Conservation (phyloP, 1,140 invertebrate genomes). For the Calephelis nemesis region DNA sequence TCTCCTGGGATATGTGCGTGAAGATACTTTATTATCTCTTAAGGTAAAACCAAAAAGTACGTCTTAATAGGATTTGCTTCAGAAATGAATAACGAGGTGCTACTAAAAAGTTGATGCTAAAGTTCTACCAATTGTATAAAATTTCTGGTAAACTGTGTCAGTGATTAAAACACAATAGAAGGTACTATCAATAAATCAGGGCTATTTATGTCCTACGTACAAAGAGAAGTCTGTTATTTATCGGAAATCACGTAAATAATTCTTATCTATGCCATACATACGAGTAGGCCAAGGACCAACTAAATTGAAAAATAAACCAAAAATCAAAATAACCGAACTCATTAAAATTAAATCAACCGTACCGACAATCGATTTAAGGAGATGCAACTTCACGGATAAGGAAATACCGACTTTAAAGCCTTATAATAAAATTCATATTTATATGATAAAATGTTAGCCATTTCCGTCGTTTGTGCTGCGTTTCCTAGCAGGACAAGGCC, state of each 20-base stretch:
- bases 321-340: slow-evolving; percentile 29
- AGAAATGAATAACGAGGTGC: too few species aligned
- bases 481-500: slow-evolving; percentile 61
- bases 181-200: neutral
- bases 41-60: too few species aligned
- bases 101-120: too few species aligned
- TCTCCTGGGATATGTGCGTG: too few species aligned
- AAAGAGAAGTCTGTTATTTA: slow-evolving; percentile 1
- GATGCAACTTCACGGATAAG: slow-evolving; percentile 37
- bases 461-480: slow-evolving; percentile 69
- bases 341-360: slow-evolving; percentile 44
- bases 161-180: too few species aligned
- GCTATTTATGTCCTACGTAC: neutral
- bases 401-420: slow-evolving; percentile 30
- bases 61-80: too few species aligned
- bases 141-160: too few species aligned
- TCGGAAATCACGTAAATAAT: neutral
- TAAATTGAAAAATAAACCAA: slow-evolving; percentile 27
- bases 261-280: slow-evolving; percentile 17
- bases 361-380: slow-evolving; percentile 41
- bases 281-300: slow-evolving; percentile 30
- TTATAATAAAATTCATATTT: slow-evolving; percentile 53
- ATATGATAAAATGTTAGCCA: slow-evolving; percentile 50
- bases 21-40: too few species aligned
- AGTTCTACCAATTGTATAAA: too few species aligned